phyloP scores from a whole-genome alignment of 2,888 invertebrate species.

The Parasteatoda lunata region DNA sequence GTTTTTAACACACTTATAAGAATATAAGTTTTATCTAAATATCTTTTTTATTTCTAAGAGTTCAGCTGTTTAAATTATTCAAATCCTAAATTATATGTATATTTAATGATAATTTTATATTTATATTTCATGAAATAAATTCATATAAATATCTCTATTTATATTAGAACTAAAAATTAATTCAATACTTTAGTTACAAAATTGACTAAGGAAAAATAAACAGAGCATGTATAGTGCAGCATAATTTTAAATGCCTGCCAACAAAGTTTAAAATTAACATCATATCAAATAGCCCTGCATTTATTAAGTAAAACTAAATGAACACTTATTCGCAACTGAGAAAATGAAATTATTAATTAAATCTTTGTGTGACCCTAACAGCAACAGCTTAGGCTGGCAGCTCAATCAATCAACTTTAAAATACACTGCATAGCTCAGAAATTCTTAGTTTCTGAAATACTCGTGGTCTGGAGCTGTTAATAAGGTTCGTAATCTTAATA shows the following conservation, averaged over 20 bases:
- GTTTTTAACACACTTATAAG: too few species aligned
- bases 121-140: too few species aligned
- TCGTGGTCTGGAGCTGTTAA: background rate
- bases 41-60: too few species aligned
- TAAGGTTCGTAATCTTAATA: background rate
- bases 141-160: too few species aligned
- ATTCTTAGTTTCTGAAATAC: conserved; percentile 11
- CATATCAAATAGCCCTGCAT: conserved; percentile 34
- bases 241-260: background rate
- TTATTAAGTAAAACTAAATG: conserved; percentile 43
- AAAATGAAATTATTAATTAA: conserved; percentile 66
- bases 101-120: too few species aligned
- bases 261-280: conserved; percentile 1
- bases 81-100: too few species aligned
- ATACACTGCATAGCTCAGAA: conserved; percentile 49
- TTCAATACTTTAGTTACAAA: too few species aligned
- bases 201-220: too few species aligned
- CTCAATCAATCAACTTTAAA: conserved; percentile 60
- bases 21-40: too few species aligned
- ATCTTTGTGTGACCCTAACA: conserved; percentile 44
- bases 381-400: conserved; percentile 63
- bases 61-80: too few species aligned
- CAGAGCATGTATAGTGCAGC: too few species aligned
- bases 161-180: too few species aligned
- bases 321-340: conserved; percentile 49